Evolutionary conservation across 1,140 invertebrate species (phyloP), one percentile per base, ranked within the genome.

Genomic region (Reticulitermes speratus): DNA sequence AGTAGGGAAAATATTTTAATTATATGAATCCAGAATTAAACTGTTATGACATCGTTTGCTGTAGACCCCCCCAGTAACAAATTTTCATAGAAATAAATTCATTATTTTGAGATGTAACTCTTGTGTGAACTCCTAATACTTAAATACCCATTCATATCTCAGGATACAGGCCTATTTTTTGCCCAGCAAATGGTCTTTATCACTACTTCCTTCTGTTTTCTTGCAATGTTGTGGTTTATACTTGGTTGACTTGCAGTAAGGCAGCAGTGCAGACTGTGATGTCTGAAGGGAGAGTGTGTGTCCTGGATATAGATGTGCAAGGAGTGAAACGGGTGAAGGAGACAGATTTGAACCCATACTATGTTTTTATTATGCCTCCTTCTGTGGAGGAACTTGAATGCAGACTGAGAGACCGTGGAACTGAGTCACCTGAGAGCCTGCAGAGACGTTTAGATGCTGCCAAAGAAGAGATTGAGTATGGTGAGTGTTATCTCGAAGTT

Each of bases 221-320:
- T 75, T 75, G 25, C n/a, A 30, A 75, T 55, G 2, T 19, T 19
- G 19, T 19, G 25, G 23, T 25, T 48, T 84, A 44, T 84, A 25
- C 48, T 48, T 84, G 21, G 0, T 75, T 75, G 30, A 14, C 14
- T 84, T 84, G 16, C 88, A 99, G 98, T 90, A 98, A 98, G 92
- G 92, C 92, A 89, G 95, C 98, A 0, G 96, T 99, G 0, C 93
- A 97, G 90, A 94, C 95, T 88, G 96, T 99, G 1, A 93, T 94
- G 86, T 91, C 92, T 23, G 91, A 93, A 83, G 98, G 98, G 3
- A 96, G 96, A 90, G 95, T 99, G 30, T 99, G 98, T 90, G 95
- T 99, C 55, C 90, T 99, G 85, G 99, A 99, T 90, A 98, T 99
- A 89, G 99, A 99, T 88, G 95, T 98, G 48, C 96, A 99, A 93